Evolutionary conservation across 2,113 vertebrate genomes (phyloP), one percentile per base, ranked within the genome.

Genomic region (Osmerus mordax): DNA sequence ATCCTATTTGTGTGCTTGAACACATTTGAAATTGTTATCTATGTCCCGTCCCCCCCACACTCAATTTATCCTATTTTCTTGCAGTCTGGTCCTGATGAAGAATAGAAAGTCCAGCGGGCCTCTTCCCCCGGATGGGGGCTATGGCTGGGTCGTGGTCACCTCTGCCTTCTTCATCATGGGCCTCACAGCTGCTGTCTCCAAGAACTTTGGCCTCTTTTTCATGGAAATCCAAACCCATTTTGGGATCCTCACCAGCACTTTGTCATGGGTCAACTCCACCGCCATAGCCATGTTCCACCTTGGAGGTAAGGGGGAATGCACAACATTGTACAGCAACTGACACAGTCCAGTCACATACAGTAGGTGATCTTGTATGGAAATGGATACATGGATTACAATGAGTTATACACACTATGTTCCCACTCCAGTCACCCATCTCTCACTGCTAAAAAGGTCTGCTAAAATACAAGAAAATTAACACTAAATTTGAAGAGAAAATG

Each of bases 121-220:
- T 15, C 54, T 53, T 3, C 77, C 86, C 58, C 88, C 84, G 0
- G 90, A 93, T 0, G 88, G 89, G 15, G 89, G 92, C 6, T 94
- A 92, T 6, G 92, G 92, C 53, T 94, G 92, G 91, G 84, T 94
- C 69, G 91, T 94, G 59, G 90, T 93, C 23, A 76, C 76, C 19
- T 91, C 92, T 0, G 87, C 90, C 75, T 94, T 94, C 64, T 60
- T 89, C 23, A 72, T 86, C 70, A 92, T 91, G 88, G 92, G 91
- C 16, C 89, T 94, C n/a, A 91, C 90, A 0, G 73, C 83, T 36
- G 90, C 86, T 0, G 83, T 94, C 69, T 85, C 91, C 32, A 93
- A 93, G 78, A 92, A 89, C 81, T 91, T 89, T 11, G 92, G 93
- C 53, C 68, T 93, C 36, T 94, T 94, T 81, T 94, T 94, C 82